Base-by-base conservation (phyloP, 1,140 invertebrate genomes). In the Helicoverpa armigera region DNA sequence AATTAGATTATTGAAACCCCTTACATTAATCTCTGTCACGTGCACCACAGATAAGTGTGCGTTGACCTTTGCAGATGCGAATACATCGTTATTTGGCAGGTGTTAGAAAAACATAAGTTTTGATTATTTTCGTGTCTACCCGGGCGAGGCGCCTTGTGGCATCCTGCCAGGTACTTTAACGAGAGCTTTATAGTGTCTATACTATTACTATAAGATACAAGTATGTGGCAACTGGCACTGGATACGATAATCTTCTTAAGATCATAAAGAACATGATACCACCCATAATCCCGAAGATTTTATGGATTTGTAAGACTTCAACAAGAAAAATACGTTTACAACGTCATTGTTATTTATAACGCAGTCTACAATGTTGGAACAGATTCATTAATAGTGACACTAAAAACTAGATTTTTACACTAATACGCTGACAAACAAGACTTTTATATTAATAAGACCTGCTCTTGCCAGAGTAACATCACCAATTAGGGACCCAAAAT, bases 141-240 rank as follows among this genome's bases (percentile, higher is more conserved):
- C 56, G 56, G 56, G 29, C 73, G n/a, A 75, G 48, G 61, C 75
- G 75, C 60, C 75, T 61, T 54, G 51, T 77, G 75, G 73, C 73
- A 13, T 5, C 10, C 48, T 65, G 75, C 75, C 75, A 77, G 61
- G 14, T 13, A 35, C 75, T 23, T 23, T n/a, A 51, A 13, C 18
- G 13, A 29, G 13, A 35, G 29, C 14, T 67, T 35, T 54, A 53
- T 67, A 56, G 3, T 77, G 29, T 13, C 67, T 65, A 65, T 35
- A 54, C 43, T 53, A 67, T 63, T 29, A 54, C 7, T 4, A 2
- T 72, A 51, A 29, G 29, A 12, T 29, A 3, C 11, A 13, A 63
- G 60, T 63, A 63, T 63, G 29, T 63, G 13, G 29, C 18, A 58
- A 58, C 18, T 9, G 56, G 35, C 35, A 43, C 5, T 43, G 35